Conservation (phyloP, 2,113 vertebrate species). For the Lasiurus borealis region DNA sequence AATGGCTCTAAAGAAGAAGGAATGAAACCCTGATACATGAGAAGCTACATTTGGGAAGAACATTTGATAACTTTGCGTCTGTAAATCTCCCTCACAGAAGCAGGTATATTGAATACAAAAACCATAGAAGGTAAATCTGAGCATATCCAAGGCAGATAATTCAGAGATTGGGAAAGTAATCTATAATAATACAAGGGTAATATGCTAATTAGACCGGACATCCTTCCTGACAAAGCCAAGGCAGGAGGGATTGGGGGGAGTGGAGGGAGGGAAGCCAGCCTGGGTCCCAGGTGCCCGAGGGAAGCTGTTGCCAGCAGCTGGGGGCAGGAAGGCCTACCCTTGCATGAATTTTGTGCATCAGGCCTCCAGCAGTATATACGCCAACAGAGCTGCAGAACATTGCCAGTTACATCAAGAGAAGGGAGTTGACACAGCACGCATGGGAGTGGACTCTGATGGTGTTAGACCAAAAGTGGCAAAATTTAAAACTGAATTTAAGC, state of each 20-base stretch:
- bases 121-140: neutral
- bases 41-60: neutral
- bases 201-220: too few relatives aligned
- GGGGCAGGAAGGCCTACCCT: too few relatives aligned
- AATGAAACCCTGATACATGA: neutral
- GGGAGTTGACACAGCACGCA: neutral
- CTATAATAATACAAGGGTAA: too few relatives aligned
- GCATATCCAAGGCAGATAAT: neutral
- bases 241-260: too few relatives aligned
- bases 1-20: neutral
- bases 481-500: neutral
- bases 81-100: neutral
- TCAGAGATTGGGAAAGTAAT: neutral
- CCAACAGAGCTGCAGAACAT: neutral
- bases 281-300: too few relatives aligned
- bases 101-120: neutral
- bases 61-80: neutral
- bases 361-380: neutral
- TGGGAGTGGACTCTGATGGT: neutral
- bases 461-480: neutral
- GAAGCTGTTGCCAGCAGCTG: too few relatives aligned
- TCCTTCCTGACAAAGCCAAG: too few relatives aligned
- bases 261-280: too few relatives aligned
- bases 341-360: too few relatives aligned
- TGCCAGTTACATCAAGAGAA: neutral